Evolutionary conservation across 2,888 invertebrate species (phyloP).

Genomic region (Drosophila paramelanica): DNA sequence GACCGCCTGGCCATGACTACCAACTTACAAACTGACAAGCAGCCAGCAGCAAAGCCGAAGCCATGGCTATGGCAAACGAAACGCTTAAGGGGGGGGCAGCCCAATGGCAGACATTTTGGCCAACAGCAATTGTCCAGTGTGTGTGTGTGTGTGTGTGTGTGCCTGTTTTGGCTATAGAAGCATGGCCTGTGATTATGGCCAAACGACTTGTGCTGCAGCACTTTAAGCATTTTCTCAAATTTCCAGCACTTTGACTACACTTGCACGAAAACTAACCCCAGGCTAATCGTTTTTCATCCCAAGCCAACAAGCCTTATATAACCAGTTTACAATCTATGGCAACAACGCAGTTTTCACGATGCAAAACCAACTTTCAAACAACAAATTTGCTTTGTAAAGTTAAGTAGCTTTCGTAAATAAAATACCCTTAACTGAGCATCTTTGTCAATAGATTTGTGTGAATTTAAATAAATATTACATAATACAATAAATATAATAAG

Average conservation of each 20-base stretch:
- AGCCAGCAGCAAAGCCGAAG: neutral
- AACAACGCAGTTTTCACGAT: neutral
- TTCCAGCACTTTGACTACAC: conserved; percentile 11
- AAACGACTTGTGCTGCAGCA: conserved; percentile 24
- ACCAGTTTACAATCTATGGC: conserved; percentile 8
- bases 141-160: conserved; percentile 12
- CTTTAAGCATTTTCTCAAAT: conserved; percentile 38
- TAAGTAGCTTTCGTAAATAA: too few species aligned
- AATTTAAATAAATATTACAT: too few species aligned
- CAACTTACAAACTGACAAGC: conserved; percentile 28
- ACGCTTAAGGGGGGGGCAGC: conserved; percentile 5
- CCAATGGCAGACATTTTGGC: conserved; percentile 31
- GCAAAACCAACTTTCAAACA: neutral
- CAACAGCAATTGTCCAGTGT: conserved; percentile 32
- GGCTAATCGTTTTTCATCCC: neutral
- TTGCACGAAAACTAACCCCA: neutral
- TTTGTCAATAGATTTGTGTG: too few species aligned
- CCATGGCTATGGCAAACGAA: neutral
- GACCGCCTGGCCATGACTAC: conserved; percentile 39
- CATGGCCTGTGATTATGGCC: conserved; percentile 47
- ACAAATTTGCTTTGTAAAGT: too few species aligned
- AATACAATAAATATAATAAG: too few species aligned
- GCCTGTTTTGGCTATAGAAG: conserved; percentile 42
- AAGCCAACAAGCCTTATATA: neutral
- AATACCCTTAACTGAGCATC: too few species aligned